Percentiles rank a stretch among this genome's conserved stretches.
Evolutionary conservation across 2,888 invertebrate genomes (phyloP).

Genomic region (Phengaris alcon): DNA sequence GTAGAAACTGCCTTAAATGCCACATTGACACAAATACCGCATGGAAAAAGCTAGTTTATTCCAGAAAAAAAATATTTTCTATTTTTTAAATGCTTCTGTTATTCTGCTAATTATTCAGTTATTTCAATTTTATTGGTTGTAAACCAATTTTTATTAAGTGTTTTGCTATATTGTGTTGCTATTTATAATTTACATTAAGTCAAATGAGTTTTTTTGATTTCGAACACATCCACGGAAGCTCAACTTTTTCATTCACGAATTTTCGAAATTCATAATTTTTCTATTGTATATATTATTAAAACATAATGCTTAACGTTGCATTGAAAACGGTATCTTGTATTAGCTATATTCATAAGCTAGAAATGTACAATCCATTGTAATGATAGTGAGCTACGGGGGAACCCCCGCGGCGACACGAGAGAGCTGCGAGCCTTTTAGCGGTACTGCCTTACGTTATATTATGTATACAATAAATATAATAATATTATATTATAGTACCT

Average conservation of each 20-base stretch:
- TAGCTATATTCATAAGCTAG: background rate
- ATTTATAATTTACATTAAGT: too few relatives aligned
- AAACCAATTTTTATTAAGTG: background rate
- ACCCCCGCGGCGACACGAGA: conserved; percentile 1
- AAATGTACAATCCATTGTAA: background rate
- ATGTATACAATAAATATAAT: background rate
- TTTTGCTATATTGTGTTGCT: background rate
- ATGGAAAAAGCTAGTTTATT: background rate
- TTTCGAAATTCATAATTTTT: too few relatives aligned
- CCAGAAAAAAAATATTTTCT: background rate
- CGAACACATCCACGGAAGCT: too few relatives aligned
- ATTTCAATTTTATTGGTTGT: background rate
- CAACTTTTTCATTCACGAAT: too few relatives aligned
- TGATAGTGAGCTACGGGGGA: background rate
- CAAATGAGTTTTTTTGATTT: too few relatives aligned
- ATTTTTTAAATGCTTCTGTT: background rate
- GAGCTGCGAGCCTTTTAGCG: background rate
- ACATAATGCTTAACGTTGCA: too few relatives aligned
- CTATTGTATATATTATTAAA: too few relatives aligned
- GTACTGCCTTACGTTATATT: background rate
- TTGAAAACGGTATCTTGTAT: background rate
- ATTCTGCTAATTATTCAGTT: too few relatives aligned
- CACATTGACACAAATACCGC: background rate
- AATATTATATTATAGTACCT: too few relatives aligned
- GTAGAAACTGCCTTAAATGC: background rate